Base-by-base conservation (phyloP, 2,888 invertebrate species). In the Artemia sinica region DNA sequence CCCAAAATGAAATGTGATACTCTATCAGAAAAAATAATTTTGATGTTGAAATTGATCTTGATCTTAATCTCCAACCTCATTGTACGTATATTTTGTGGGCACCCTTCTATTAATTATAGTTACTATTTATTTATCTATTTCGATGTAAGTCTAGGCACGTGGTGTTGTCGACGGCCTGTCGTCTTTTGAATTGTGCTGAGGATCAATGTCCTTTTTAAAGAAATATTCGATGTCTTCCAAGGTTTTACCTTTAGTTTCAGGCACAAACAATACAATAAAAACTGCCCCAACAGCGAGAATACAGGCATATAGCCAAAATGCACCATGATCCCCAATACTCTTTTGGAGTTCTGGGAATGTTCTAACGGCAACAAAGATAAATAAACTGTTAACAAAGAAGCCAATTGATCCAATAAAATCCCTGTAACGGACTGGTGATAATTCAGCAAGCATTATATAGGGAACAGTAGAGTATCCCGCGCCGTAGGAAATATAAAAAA, bases 241-340 rank as follows among this genome's bases (percentile, higher is more conserved):
- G 9, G 70, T 70, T 48, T 68, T 68, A 9, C 70, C 70, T 68
- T 70, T 70, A 10, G 70, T 70, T n/a, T 70, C 70, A 7, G 70
- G 70, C 14, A 70, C 51, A 9, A 70, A 28, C 13, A 70, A 66
- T 41, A 63, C 66, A 8, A 70, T 68, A 13, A 70, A 70, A 14
- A 70, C 66, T 18, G 68, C 49, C 5, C 58, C 58, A 58, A 14
- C 58, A n/a, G 9, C 58, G n/a, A 58, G 14, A 7, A 58, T 14
- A 14, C n/a, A 58, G 8, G 58, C 58, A 8, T 58, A 58, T 7
- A 58, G 14, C 58, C 58, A 58, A 8, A 14, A 58, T 14, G 58
- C 58, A 58, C 58, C 58, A 58, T 58, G 14, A 14, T 58, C 58
- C n/a, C 58, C 58, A 8, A 58, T 58, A 14, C 14, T 14, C n/a